phyloP scores from a whole-genome alignment of 1,140 invertebrate species.

The Bathynomus jamesi region DNA sequence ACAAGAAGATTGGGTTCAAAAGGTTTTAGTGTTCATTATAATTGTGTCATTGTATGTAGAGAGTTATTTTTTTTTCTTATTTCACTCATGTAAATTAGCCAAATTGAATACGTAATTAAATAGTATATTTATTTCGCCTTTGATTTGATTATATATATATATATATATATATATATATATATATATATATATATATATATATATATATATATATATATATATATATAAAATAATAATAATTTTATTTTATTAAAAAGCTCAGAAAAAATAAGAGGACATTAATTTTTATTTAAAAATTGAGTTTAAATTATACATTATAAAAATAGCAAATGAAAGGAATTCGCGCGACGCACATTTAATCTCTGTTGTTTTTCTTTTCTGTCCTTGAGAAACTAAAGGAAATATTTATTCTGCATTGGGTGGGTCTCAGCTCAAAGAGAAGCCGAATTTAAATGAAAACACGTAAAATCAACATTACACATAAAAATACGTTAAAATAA shows the following conservation, averaged over 20 bases:
- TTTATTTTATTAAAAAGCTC: neutral
- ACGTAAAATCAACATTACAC: too few relatives aligned
- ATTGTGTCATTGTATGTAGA: neutral
- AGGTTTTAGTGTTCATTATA: neutral
- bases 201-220: neutral
- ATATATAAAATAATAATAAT: neutral
- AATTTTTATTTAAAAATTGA: too few relatives aligned
- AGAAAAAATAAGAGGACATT: neutral
- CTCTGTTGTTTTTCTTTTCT: too few relatives aligned
- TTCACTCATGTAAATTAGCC: neutral
- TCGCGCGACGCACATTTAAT: too few relatives aligned
- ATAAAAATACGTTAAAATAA: too few relatives aligned
- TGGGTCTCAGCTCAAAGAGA: too few relatives aligned
- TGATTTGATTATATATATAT: neutral
- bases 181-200: neutral
- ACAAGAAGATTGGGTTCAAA: neutral
- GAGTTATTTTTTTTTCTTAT: neutral
- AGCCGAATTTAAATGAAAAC: too few relatives aligned
- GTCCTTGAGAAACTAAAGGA: too few relatives aligned
- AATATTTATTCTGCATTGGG: too few relatives aligned
- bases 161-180: neutral
- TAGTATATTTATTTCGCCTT: neutral
- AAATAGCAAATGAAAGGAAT: too few relatives aligned
- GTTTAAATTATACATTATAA: too few relatives aligned
- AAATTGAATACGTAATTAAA: neutral